These are phyloP conservation scores for Yponomeuta evonymella DNA, from an alignment of 2,888 invertebrate species.

Conservation along the genomic window DNA sequence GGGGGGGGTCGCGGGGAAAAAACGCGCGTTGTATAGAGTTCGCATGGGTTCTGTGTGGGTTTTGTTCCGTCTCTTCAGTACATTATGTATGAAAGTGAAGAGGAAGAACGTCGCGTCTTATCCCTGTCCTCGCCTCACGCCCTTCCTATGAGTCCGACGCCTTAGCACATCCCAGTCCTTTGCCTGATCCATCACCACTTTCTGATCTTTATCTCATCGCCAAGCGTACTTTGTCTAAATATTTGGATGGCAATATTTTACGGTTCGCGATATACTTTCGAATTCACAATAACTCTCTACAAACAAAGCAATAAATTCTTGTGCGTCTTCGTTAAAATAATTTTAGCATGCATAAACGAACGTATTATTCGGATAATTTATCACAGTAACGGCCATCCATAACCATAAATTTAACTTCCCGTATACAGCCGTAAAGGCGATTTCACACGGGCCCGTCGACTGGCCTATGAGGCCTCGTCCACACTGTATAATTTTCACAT, in stretches of 20 bases:
- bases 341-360: slow-evolving; percentile 4
- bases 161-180: too few relatives aligned
- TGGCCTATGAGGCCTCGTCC: slow-evolving; percentile 22
- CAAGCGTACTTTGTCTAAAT: background rate
- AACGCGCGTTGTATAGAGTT: too few relatives aligned
- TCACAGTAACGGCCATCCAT: slow-evolving; percentile 10
- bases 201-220: background rate
- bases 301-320: background rate
- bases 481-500: slow-evolving; percentile 56
- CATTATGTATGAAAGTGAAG: too few relatives aligned
- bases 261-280: background rate
- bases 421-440: slow-evolving; percentile 17
- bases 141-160: too few relatives aligned
- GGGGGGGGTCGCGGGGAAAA: too few relatives aligned
- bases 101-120: too few relatives aligned
- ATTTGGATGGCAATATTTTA: background rate
- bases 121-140: too few relatives aligned
- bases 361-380: slow-evolving; percentile 8
- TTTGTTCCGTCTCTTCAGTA: too few relatives aligned
- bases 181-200: too few relatives aligned
- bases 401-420: slow-evolving; percentile 17
- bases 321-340: slow-evolving; percentile 4
- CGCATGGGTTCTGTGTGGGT: too few relatives aligned
- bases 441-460: slow-evolving; percentile 18
- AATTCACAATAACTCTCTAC: background rate